phyloP scores from a whole-genome alignment of 2,113 vertebrate genomes.

The Strix aluco region DNA sequence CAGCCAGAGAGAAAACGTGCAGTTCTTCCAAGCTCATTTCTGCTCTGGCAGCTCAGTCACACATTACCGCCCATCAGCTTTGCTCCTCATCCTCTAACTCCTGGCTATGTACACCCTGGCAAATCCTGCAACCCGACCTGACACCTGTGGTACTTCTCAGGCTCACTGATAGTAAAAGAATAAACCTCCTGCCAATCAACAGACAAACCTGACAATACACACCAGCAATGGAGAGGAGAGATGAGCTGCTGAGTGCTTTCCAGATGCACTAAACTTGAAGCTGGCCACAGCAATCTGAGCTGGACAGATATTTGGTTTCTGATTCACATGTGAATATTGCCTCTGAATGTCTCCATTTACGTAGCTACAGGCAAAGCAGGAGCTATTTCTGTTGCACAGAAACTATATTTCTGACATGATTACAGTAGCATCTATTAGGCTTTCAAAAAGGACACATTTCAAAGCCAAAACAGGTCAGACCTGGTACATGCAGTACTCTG shows the following conservation, averaged over 20 bases:
- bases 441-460: neutral
- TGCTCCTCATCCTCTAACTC: neutral
- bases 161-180: neutral
- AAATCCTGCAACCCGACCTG: neutral
- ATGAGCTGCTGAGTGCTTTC: neutral
- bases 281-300: neutral
- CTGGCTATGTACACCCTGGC: neutral
- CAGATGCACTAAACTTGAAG: neutral
- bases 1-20: neutral
- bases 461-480: neutral
- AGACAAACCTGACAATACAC: neutral
- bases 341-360: neutral
- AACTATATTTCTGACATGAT: neutral
- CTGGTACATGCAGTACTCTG: neutral
- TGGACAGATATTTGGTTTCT: neutral
- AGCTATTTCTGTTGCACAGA: neutral
- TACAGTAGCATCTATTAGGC: neutral
- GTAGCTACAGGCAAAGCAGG: neutral
- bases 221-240: neutral
- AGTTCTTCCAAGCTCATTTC: neutral
- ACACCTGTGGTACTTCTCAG: neutral
- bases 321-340: neutral
- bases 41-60: neutral
- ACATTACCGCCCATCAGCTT: neutral
- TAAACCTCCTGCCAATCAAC: neutral